These are phyloP conservation scores for Mionectes macconnelli DNA, from an alignment of 2,113 vertebrate species.

Conservation along the genomic window DNA sequence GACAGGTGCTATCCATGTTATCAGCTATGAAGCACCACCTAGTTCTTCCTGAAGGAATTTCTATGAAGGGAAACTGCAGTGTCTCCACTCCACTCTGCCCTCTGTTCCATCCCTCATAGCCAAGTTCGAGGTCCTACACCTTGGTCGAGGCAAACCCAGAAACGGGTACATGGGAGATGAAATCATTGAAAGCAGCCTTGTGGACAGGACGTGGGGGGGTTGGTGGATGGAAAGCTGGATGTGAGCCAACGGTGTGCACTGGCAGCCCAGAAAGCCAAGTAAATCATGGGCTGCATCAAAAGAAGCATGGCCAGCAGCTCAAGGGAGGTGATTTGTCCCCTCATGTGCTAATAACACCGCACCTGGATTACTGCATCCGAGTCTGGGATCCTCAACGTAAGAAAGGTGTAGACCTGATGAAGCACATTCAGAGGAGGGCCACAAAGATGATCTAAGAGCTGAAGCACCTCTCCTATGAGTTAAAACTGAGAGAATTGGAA, in stretches of 20 bases:
- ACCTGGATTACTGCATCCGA: background rate
- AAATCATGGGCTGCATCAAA: background rate
- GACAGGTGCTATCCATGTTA: background rate
- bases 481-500: background rate
- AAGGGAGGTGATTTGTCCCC: background rate
- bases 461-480: background rate
- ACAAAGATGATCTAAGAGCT: background rate
- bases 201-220: background rate
- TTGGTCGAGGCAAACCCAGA: accelerated
- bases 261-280: background rate
- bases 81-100: background rate
- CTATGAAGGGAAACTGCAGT: background rate
- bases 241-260: background rate
- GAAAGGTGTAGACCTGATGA: background rate
- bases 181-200: background rate
- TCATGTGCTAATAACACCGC: background rate
- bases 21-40: background rate
- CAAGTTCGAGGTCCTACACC: background rate
- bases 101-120: background rate
- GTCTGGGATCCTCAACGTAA: background rate
- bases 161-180: background rate
- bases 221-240: background rate
- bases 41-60: background rate
- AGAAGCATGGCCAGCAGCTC: accelerated
- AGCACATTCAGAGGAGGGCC: background rate